phyloP scores from a whole-genome alignment of 2,888 invertebrate genomes.

The Geophilus truncorum region DNA sequence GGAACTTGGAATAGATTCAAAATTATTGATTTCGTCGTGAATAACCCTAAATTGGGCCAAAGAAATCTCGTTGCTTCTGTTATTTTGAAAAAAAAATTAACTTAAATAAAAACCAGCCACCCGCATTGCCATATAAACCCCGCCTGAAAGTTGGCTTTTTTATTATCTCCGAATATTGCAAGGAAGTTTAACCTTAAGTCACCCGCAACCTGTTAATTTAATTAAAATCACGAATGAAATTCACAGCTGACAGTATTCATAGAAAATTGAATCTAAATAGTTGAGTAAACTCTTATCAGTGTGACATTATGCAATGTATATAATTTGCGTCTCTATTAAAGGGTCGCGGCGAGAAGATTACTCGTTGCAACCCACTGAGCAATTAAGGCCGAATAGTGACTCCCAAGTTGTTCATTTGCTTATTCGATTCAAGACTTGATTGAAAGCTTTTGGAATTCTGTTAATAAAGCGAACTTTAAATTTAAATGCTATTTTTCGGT shows the following conservation, averaged over 20 bases:
- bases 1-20: not conserved
- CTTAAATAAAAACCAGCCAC: not conserved
- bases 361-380: not conserved
- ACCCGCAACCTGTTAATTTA: not conserved
- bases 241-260: not conserved
- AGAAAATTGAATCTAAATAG: not conserved
- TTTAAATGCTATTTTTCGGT: no score
- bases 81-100: not conserved
- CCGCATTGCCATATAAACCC: not conserved
- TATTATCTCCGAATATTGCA: not conserved
- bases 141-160: not conserved
- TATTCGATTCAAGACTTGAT: not conserved
- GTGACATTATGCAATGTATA: not conserved
- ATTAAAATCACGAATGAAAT: not conserved
- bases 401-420: not conserved
- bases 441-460: not conserved
- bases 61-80: not conserved
- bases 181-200: not conserved
- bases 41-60: not conserved
- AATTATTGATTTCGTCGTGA: not conserved
- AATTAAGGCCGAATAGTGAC: not conserved
- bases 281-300: not conserved
- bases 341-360: not conserved
- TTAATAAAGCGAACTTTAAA: no score
- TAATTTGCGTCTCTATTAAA: not conserved